These are phyloP conservation scores for Rhingia rostrata DNA, from an alignment of 2,888 invertebrate species.

Conservation along the genomic window DNA sequence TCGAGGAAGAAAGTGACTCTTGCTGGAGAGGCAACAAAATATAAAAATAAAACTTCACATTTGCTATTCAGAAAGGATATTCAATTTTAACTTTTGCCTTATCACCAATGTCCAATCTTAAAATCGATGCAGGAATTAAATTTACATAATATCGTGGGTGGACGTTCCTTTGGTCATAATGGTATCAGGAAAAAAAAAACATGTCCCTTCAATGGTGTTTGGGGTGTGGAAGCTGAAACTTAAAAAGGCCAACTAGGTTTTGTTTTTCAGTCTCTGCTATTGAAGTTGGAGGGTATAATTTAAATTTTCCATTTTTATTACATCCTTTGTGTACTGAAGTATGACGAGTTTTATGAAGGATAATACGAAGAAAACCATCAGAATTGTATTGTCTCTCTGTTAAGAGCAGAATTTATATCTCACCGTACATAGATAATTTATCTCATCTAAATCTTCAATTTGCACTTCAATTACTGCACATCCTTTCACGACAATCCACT, in stretches of 20 bases:
- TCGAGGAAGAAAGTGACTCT: constrained; percentile 52
- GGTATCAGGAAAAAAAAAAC: constrained; percentile 17
- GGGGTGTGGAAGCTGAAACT: constrained; percentile 8
- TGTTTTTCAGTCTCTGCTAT: constrained; percentile 4
- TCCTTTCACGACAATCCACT: constrained; percentile 37
- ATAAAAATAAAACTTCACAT: constrained; percentile 57
- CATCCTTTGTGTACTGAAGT: constrained; percentile 27
- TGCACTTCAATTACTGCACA: constrained; percentile 40
- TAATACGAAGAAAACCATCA: neutral
- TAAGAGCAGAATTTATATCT: neutral
- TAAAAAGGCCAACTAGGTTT: constrained; percentile 35
- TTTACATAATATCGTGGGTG: constrained; percentile 65
- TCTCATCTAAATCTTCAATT: constrained; percentile 8
- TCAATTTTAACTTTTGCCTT: constrained; percentile 73
- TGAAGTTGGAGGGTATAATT: constrained; percentile 1
- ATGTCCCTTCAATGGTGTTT: constrained; percentile 18
- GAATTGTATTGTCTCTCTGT: neutral
- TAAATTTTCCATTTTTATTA: constrained; percentile 10
- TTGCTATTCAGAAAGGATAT: constrained; percentile 72
- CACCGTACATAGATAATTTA: neutral
- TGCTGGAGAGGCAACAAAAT: constrained; percentile 13
- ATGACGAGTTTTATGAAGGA: neutral
- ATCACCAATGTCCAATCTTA: constrained; percentile 62
- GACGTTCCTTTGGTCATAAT: too few species aligned
- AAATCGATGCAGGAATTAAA: constrained; percentile 51